Conservation (phyloP, 2,113 vertebrate genomes). For the Hemicordylus capensis region DNA sequence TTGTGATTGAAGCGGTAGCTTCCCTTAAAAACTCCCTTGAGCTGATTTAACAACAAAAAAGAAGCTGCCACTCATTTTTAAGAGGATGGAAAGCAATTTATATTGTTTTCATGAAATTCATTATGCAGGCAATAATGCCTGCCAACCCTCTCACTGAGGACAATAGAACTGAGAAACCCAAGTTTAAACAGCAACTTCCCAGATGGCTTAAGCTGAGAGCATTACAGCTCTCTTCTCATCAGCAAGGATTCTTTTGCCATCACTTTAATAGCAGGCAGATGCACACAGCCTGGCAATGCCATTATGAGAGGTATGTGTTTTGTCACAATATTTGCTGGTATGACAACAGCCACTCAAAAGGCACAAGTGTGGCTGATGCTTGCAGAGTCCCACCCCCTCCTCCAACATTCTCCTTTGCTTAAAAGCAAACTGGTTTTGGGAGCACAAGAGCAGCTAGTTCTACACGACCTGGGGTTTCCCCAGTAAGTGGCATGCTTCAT, state of each 20-base stretch:
- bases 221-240: no score
- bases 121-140: not conserved
- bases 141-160: no score
- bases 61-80: not conserved
- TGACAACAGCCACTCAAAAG: not conserved
- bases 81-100: not conserved
- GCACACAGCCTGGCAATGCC: not conserved
- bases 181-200: no score
- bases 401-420: not conserved
- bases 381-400: rapidly evolving
- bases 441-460: not conserved
- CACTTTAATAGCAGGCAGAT: not conserved
- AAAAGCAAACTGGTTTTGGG: not conserved
- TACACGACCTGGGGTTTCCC: no score
- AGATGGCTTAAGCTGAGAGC: not conserved
- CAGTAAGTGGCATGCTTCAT: not conserved
- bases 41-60: not conserved
- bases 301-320: not conserved
- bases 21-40: not conserved
- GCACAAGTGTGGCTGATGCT: no score
- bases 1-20: not conserved
- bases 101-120: not conserved
- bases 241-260: not conserved
- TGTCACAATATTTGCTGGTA: not conserved
- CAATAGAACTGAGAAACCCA: not conserved